Percentiles rank a stretch among this genome's conserved stretches.
Evolutionary conservation across 1,140 invertebrate species (phyloP).

Genomic region (Arion vulgaris): DNA sequence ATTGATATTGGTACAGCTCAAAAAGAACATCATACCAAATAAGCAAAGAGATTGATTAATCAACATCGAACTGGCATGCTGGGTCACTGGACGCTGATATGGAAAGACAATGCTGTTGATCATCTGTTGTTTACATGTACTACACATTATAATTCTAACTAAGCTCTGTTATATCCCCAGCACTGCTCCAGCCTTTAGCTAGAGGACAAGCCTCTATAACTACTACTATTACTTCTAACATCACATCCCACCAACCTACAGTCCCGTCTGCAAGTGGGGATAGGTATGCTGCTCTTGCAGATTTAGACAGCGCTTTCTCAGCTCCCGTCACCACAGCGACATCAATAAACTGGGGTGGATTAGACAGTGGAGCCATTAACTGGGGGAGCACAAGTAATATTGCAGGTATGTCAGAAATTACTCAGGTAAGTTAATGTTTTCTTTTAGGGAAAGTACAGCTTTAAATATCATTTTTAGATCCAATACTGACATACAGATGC

Average conservation of each 20-base stretch:
- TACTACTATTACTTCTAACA: conserved; percentile 21
- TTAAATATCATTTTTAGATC: background rate
- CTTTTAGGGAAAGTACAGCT: too few relatives aligned
- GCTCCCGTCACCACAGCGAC: conserved; percentile 37
- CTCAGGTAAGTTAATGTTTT: too few relatives aligned
- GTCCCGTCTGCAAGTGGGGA: conserved; percentile 47
- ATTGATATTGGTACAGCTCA: too few relatives aligned
- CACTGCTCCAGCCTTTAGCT: conserved; percentile 36
- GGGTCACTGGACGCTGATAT: too few relatives aligned
- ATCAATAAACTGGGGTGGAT: conserved; percentile 47
- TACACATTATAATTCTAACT: too few relatives aligned
- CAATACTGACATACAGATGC: too few relatives aligned
- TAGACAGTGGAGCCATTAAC: conserved; percentile 36
- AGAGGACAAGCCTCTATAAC: conserved; percentile 26
- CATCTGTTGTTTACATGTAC: too few relatives aligned
- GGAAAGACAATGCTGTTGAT: too few relatives aligned
- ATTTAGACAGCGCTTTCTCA: conserved; percentile 53
- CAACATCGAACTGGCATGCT: too few relatives aligned
- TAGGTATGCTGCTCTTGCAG: conserved; percentile 63
- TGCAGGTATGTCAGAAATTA: background rate
- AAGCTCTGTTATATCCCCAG: too few relatives aligned
- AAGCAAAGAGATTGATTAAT: too few relatives aligned
- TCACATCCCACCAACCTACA: conserved; percentile 18
- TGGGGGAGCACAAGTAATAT: conserved; percentile 43
- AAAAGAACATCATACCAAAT: too few relatives aligned